Evolutionary conservation across 2,797 vertebrate species (phyloP).

Genomic region (Odontamblyopus rebecca): DNA sequence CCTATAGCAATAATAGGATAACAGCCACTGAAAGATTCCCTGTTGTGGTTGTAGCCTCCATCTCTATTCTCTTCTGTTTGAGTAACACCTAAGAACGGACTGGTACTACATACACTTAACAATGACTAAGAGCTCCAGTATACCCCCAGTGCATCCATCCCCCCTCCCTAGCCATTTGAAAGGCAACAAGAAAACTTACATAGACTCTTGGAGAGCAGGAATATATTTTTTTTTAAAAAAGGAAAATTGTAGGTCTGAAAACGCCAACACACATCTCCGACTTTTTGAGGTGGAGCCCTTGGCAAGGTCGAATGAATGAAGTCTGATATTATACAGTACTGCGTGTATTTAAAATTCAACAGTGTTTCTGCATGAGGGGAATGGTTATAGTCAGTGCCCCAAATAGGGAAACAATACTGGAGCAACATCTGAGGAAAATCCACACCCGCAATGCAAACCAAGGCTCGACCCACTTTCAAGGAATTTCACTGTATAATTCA

Average conservation of each 20-base stretch:
- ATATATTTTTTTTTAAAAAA: constrained; percentile 32
- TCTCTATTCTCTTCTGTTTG: constrained; percentile 28
- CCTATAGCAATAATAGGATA: background rate
- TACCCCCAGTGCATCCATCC: constrained; percentile 40
- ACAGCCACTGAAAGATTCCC: constrained; percentile 24
- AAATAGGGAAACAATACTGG: constrained; percentile 55
- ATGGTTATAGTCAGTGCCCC: constrained; percentile 13
- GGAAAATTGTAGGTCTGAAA: constrained; percentile 61
- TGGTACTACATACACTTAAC: constrained; percentile 67
- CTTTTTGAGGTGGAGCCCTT: constrained; percentile 56
- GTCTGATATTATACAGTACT: constrained; percentile 36
- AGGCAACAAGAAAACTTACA: constrained; percentile 43
- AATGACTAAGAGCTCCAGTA: constrained; percentile 71
- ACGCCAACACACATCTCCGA: constrained; percentile 62
- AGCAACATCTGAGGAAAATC: constrained; percentile 62
- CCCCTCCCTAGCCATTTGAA: background rate
- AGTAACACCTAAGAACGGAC: constrained; percentile 66
- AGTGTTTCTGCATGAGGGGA: constrained; percentile 37
- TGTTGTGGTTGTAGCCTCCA: constrained; percentile 34
- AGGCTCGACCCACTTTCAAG: constrained; percentile 4
- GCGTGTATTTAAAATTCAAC: constrained; percentile 62
- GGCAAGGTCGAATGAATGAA: constrained; percentile 61
- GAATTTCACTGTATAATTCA: constrained; percentile 13
- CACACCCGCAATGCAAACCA: constrained; percentile 37
- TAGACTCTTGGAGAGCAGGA: constrained; percentile 55